Base-by-base conservation (phyloP, 2,797 vertebrate species). In the Rhabdophis nuchalis region DNA sequence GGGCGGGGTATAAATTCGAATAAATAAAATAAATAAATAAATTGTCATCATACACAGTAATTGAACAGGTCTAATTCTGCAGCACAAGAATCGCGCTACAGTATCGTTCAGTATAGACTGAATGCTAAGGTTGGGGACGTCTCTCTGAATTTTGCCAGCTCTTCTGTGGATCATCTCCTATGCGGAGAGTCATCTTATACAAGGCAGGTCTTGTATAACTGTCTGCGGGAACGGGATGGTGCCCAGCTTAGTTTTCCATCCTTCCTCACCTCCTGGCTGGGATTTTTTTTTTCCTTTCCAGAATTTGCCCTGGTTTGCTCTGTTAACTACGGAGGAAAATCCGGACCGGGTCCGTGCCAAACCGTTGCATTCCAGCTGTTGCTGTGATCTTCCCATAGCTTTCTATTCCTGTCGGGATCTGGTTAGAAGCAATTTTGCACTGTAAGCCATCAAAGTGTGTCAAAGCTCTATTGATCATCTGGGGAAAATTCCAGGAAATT, bases 171-270 rank as follows among this genome's bases (percentile, higher is more conserved):
- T 41, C 53, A 4, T 87, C 50, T 7, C 5, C 5, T 60, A 46
- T 16, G 29, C 23, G 4, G 10, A 50, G 32, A 64, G 3, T 7
- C 12, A 1, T 2, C 27, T 85, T 9, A 54, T 10, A 92, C 85
- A 92, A 90, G 53, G 58, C 25, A 2, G 16, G 14, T 53, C 91
- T 92, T 92, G 87, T 89, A 29, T 50, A 23, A 27, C 82, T 0
- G n/a, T 57, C 53, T 86, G 87, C 10, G 18, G 57, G 10, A 56
- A 64, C 16, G 53, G 20, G 58, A 54, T 32, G 91, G 32, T 52
- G 88, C 6, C 52, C 58, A 50, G 52, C 18, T 92, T 87, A 36
- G n/a, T 61, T 87, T 90, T 92, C 92, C 88, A 86, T 90, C 57
- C 58, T 50, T 54, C 72, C 25, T 4, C 6, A n/a, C n/a, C 56